Conservation (phyloP, 2,113 vertebrate species). For the Brevimyrus niger region DNA sequence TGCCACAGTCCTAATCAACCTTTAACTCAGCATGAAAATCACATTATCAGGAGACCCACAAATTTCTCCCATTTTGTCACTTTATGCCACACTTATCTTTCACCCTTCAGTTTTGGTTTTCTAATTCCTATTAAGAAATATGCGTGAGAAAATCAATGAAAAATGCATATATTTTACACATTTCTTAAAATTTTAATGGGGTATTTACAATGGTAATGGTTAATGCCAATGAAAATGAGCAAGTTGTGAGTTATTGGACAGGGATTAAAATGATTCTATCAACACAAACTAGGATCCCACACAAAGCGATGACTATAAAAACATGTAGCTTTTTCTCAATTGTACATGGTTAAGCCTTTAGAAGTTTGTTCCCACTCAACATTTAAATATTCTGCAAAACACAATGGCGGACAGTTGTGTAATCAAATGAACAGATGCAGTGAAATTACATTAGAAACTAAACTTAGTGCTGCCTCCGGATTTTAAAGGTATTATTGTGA, state of each 20-base stretch:
- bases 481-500: slow-evolving; percentile 36
- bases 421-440: slow-evolving; percentile 63
- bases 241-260: background rate
- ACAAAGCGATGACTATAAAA: background rate
- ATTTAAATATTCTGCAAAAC: slow-evolving; percentile 40
- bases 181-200: background rate
- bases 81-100: background rate
- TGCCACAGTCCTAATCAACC: slow-evolving; percentile 15
- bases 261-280: background rate
- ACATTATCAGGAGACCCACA: slow-evolving; percentile 9
- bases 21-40: slow-evolving; percentile 16
- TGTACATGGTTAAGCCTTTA: background rate
- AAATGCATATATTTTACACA: background rate
- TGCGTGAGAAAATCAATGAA: slow-evolving; percentile 13
- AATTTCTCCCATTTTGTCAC: background rate
- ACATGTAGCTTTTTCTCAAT: background rate
- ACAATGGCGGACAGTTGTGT: slow-evolving; percentile 48
- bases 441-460: slow-evolving; percentile 41
- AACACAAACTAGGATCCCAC: background rate
- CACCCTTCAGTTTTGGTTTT: background rate
- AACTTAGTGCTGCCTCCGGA: slow-evolving; percentile 23
- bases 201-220: background rate
- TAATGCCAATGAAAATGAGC: background rate
- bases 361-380: slow-evolving; percentile 20
- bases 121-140: slow-evolving; percentile 25